phyloP scores from a whole-genome alignment of 2,113 vertebrate species.

The Gorsachius goisagi region DNA sequence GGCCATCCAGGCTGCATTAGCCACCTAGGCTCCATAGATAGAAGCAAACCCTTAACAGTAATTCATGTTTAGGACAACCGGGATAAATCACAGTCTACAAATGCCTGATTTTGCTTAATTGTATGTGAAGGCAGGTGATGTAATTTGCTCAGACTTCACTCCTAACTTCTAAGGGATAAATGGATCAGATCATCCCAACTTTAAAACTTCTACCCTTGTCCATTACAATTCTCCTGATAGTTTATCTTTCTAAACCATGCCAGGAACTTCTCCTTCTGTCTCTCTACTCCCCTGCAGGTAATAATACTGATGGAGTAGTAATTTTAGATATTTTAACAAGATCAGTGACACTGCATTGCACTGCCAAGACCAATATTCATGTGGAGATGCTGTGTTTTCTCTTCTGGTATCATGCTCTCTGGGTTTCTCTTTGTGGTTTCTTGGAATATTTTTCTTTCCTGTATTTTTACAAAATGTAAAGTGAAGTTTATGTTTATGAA shows the following conservation, averaged over 20 bases:
- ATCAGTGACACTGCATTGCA: background rate
- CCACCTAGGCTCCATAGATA: background rate
- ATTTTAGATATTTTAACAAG: conserved; percentile 40
- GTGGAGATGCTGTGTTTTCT: conserved; percentile 29
- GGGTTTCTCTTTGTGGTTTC: conserved; percentile 24
- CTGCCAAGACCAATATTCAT: conserved; percentile 55
- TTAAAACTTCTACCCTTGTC: background rate
- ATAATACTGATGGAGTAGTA: background rate
- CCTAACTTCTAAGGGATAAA: background rate
- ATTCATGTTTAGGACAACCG: background rate
- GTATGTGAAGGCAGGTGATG: background rate
- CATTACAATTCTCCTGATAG: background rate
- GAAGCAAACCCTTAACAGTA: background rate
- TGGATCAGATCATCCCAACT: background rate
- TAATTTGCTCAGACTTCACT: background rate
- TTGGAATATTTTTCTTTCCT: background rate
- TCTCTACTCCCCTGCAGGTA: conserved; percentile 8
- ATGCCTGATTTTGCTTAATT: background rate
- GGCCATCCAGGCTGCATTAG: background rate
- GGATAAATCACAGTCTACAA: background rate
- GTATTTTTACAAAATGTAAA: conserved; percentile 45
- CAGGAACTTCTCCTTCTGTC: background rate
- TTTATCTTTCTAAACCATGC: background rate
- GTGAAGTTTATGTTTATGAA: conserved; percentile 41
- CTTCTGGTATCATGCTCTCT: conserved; percentile 2